Percentiles rank a stretch among this genome's conserved stretches.
Conservation (phyloP, 2,113 vertebrate species). For the Actinemys pallida region DNA sequence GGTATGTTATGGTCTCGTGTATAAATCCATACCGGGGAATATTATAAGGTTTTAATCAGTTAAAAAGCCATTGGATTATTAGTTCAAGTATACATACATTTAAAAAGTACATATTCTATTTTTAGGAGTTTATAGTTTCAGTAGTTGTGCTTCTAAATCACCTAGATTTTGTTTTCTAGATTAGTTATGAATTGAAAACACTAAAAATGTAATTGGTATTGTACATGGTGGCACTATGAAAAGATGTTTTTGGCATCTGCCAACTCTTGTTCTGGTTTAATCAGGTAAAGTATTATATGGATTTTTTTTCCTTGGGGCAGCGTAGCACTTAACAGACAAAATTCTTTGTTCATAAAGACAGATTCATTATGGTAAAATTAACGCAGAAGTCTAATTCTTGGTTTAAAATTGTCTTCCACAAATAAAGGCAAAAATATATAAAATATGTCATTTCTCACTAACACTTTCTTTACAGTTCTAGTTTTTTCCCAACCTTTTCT, state of each 20-base stretch:
- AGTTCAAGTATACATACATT: neutral
- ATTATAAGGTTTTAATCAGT: neutral
- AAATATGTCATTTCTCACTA: neutral
- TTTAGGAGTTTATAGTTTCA: neutral
- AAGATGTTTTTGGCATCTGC: neutral
- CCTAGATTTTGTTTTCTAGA: neutral
- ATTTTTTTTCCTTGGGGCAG: neutral
- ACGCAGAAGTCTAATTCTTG: neutral
- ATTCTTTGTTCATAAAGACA: neutral
- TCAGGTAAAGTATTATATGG: neutral
- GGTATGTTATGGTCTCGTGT: neutral
- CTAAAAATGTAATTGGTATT: neutral
- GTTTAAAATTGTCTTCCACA: neutral
- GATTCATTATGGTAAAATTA: neutral
- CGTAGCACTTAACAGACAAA: neutral
- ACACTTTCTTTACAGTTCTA: neutral
- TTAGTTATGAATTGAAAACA: neutral
- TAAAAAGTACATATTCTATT: neutral
- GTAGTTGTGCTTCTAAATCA: neutral
- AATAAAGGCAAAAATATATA: neutral
- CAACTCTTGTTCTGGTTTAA: neutral
- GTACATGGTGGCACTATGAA: neutral
- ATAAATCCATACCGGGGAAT: neutral
- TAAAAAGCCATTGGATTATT: neutral
- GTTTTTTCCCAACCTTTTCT: neutral